phyloP scores from a whole-genome alignment of 2,797 vertebrate species.

The Loriculus beryllinus region DNA sequence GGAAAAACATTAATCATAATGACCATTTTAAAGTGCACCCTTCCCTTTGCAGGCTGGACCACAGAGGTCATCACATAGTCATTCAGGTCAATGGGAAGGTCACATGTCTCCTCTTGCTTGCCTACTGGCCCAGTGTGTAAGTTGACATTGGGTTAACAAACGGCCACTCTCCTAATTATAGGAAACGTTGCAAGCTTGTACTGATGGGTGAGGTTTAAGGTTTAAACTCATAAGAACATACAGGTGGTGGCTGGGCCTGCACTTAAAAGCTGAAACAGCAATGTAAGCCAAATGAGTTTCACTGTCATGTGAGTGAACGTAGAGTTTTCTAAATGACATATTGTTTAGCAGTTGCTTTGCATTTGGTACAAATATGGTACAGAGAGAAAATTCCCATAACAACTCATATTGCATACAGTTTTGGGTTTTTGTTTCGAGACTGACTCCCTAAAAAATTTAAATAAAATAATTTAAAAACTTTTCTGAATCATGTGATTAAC shows the following conservation, averaged over 20 bases:
- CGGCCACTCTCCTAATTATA: conserved; percentile 68
- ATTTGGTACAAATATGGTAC: not conserved
- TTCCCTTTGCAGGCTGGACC: conserved; percentile 31
- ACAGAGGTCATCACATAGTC: conserved; percentile 62
- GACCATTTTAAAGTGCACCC: conserved; percentile 66
- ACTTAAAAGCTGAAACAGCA: not conserved
- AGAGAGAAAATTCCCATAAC: not conserved
- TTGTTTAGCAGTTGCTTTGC: not conserved
- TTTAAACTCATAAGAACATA: conserved; percentile 28
- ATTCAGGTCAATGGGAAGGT: conserved; percentile 72
- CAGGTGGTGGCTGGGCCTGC: not conserved
- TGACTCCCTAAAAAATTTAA: not conserved
- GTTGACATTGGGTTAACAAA: conserved; percentile 78
- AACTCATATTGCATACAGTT: not conserved
- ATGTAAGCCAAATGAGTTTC: not conserved
- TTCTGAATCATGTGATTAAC: not conserved
- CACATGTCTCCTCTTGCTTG: conserved; percentile 61
- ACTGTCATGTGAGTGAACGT: not conserved
- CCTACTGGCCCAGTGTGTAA: conserved; percentile 63
- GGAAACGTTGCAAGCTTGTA: conserved; percentile 60
- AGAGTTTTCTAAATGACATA: not conserved
- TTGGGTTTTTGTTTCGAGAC: not conserved
- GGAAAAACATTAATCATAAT: conserved; percentile 68
- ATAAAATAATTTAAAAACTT: not conserved
- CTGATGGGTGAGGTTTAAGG: conserved; percentile 52